Evolutionary conservation across 2,113 vertebrate species (phyloP).

Genomic region (Corvus hawaiiensis): DNA sequence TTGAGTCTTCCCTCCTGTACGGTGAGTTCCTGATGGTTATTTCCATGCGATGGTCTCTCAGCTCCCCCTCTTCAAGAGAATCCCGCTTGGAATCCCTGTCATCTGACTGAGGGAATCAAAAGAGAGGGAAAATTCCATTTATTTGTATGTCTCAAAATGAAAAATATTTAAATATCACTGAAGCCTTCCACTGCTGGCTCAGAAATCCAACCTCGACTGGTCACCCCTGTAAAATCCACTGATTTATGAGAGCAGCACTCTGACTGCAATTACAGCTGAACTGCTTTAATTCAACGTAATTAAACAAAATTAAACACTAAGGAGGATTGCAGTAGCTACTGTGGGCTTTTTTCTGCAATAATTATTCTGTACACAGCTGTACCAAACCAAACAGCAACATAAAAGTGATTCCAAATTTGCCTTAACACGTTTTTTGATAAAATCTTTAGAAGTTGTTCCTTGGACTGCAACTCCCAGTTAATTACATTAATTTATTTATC

Average conservation of each 20-base stretch:
- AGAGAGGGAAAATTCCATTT: neutral
- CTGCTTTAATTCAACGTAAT: neutral
- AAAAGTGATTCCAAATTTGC: neutral
- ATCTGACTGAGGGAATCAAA: slow-evolving; percentile 80
- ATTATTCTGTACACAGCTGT: neutral
- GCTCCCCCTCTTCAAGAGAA: slow-evolving; percentile 97
- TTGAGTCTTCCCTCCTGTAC: slow-evolving; percentile 89
- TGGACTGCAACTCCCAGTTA: neutral
- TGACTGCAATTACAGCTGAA: neutral
- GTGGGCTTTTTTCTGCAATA: fast-evolving
- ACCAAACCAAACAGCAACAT: neutral
- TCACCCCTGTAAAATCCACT: neutral
- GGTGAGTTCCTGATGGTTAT: slow-evolving; percentile 97
- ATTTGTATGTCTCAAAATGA: neutral
- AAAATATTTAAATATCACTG: fast-evolving
- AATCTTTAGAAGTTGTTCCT: neutral
- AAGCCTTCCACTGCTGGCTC: neutral
- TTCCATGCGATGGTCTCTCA: slow-evolving; percentile 97
- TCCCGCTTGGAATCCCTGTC: slow-evolving; percentile 95
- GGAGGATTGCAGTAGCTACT: fast-evolving
- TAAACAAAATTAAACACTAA: neutral
- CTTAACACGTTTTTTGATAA: neutral
- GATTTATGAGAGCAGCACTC: neutral
- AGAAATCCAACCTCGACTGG: neutral
- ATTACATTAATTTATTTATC: neutral